Evolutionary conservation across 2,113 vertebrate species (phyloP), one percentile per base, ranked within the genome.

Genomic region (Galbula dea): DNA sequence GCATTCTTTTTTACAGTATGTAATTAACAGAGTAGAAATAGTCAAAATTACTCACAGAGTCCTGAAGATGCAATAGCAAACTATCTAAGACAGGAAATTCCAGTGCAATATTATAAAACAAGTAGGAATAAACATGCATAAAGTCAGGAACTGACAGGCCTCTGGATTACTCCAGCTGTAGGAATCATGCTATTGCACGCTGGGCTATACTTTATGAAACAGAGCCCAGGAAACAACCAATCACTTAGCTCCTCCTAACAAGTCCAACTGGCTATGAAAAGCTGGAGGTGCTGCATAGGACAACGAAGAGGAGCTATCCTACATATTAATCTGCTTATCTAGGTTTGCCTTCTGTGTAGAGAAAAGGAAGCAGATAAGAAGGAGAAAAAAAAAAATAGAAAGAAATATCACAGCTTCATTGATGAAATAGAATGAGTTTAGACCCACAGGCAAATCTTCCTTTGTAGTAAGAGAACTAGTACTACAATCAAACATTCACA

Each of bases 11-110:
- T 96, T 85, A n/a, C n/a, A 0, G 55, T 87, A 93, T 76, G 82
- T 86, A 96, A 96, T 97, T 97, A 97, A 92, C 87, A 92, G 94
- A 96, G 90, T 86, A 96, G 49, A 80, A 94, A 97, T 95, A 96
- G 61, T 95, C 91, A 94, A 88, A 95, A 95, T 97, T 98, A 98
- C 98, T 98, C 97, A 98, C 98, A 95, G 92, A 88, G 86, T 97
- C 95, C 96, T 96, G 97, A 95, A 97, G 98, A 98, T 97, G 96
- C 91, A 97, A 96, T 92, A 94, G 93, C 92, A 95, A 97, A 89
- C 95, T 97, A 96, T 96, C 90, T 97, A 95, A 95, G 95, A 96
- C 94, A 97, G 96, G 97, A 97, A 97, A 97, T 97, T 96, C 98
- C 97, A 97, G 93, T 92, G 92, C 90, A 80, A 76, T 95, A 96